These are phyloP conservation scores for Nemurella pictetii DNA, from an alignment of 2,888 invertebrate species.

Conservation along the genomic window DNA sequence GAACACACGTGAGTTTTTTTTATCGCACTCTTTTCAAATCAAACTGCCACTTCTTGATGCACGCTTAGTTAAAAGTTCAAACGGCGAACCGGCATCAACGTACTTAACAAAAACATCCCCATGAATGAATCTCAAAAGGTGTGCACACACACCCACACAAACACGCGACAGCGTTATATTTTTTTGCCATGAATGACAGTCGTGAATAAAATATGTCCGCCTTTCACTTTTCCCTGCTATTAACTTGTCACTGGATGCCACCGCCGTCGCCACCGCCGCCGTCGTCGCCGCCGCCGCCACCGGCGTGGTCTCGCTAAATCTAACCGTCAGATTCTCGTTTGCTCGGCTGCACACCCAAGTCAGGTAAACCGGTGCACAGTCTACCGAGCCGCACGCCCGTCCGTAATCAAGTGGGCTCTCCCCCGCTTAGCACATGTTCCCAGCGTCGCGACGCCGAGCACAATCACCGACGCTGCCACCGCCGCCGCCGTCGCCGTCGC, in stretches of 20 bases:
- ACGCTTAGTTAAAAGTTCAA: background rate
- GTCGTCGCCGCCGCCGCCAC: background rate
- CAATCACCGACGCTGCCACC: background rate
- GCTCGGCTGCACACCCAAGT: constrained; percentile 34
- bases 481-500: constrained; percentile 15
- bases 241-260: background rate
- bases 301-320: background rate
- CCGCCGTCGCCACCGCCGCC: constrained; percentile 31
- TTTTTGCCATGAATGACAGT: background rate
- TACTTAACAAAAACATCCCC: background rate
- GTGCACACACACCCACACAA: no score
- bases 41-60: background rate
- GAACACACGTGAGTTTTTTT: background rate
- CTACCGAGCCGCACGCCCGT: constrained; percentile 18
- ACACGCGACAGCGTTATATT: background rate
- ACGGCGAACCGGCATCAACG: background rate
- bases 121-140: background rate
- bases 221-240: background rate
- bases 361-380: constrained; percentile 19
- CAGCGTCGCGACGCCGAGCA: constrained; percentile 24
- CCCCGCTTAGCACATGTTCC: constrained; percentile 21
- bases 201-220: background rate
- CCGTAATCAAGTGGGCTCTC: constrained; percentile 23
- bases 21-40: background rate
- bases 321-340: constrained; percentile 34